These are phyloP conservation scores for Littorina saxatilis DNA, from an alignment of 1,140 invertebrate genomes.

Conservation along the genomic window DNA sequence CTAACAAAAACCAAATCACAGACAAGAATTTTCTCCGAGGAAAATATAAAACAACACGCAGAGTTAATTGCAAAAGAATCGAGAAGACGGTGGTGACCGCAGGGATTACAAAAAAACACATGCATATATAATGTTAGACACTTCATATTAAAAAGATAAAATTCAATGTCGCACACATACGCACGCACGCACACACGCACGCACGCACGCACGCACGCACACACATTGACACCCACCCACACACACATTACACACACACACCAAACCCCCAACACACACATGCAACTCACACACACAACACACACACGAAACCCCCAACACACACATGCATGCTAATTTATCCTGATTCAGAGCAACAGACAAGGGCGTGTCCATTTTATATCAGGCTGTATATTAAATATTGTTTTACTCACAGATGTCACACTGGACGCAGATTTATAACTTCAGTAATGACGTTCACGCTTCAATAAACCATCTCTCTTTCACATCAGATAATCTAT, in stretches of 20 bases:
- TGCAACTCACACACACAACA: background rate
- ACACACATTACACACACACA: background rate
- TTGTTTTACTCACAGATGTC: too few relatives aligned
- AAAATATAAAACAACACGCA: background rate
- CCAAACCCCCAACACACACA: background rate
- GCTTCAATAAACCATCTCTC: too few relatives aligned
- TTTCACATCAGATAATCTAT: too few relatives aligned
- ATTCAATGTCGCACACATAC: background rate
- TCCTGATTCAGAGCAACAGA: too few relatives aligned
- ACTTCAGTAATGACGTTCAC: too few relatives aligned
- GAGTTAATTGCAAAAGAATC: background rate
- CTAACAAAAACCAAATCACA: background rate
- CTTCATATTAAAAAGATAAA: too few relatives aligned
- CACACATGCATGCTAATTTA: background rate
- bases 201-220: constrained; percentile 21
- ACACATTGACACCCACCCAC: constrained; percentile 18
- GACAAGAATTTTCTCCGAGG: background rate
- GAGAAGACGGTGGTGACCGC: too few relatives aligned
- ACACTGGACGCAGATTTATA: too few relatives aligned
- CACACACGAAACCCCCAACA: background rate
- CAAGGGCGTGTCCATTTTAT: too few relatives aligned
- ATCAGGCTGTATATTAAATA: too few relatives aligned
- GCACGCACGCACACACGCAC: constrained; percentile 12
- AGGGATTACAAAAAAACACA: background rate
- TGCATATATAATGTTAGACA: too few relatives aligned